phyloP scores from a whole-genome alignment of 1,140 invertebrate genomes.

The Ostrea edulis region DNA sequence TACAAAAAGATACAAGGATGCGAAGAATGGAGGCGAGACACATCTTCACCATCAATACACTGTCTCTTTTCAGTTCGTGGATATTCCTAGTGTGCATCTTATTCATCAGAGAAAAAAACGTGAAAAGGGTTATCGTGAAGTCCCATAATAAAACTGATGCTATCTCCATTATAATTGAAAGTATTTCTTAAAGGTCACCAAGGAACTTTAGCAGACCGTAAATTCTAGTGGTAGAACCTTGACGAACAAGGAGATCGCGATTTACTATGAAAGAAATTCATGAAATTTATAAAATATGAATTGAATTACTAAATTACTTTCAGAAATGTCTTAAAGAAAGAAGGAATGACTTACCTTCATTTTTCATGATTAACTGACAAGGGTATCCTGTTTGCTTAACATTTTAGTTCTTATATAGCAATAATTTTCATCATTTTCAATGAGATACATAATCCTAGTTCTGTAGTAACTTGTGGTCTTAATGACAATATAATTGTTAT shows the following conservation, averaged over 20 bases:
- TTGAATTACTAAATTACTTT: slow-evolving; percentile 9
- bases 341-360: not conserved
- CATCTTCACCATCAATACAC: not conserved
- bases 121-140: not conserved
- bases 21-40: not conserved
- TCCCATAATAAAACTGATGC: not conserved
- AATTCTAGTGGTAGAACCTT: slow-evolving; percentile 9
- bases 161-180: not conserved
- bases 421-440: not conserved
- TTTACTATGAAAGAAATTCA: not conserved
- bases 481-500: not conserved
- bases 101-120: not conserved
- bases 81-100: not conserved
- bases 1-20: not conserved
- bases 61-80: not conserved
- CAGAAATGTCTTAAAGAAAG: not conserved
- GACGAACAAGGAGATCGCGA: not conserved
- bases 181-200: not conserved
- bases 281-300: not conserved
- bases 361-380: not conserved
- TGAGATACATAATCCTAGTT: not conserved
- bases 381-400: not conserved
- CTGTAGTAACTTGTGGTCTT: not conserved
- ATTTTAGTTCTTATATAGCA: not conserved
- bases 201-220: not conserved